Evolutionary conservation across 37 sponge, comb jelly and placozoan species (phyloP), one percentile per base, ranked within the genome.

Genomic region (Agelas oroides): DNA sequence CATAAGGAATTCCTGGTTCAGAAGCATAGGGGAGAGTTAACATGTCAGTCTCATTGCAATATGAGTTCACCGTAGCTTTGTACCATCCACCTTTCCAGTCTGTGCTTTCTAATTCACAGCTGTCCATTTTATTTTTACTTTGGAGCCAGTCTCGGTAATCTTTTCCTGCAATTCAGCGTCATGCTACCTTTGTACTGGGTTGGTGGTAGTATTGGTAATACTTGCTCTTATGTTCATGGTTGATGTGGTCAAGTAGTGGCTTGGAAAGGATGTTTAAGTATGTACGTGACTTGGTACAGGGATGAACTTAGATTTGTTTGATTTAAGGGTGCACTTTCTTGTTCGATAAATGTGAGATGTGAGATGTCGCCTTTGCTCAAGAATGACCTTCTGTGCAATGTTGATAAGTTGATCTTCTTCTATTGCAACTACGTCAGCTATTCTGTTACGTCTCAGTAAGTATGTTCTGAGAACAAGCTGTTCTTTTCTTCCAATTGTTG

Each of bases 401-500:
- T 41, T 14, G 24, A 25, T 75, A 15, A 75, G 33, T 75, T 75
- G 75, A 12, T 27, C 30, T 33, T 75, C 75, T 11, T 75, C 75
- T 30, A 57, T 53, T 12, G 75, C 75, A 75, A 75, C 55, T 27
- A 75, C 53, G 17, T 53, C 75, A 30, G 75, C 75, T 55, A 34
- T 56, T 55, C 56, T 37, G 30, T 73, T 73, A 18, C 2, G 28
- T 16, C 20, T 3, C 28, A 75, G 57, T n/a, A 75, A 25, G 57
- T 55, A 75, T 27, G 52, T 27, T 56, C 56, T 53, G 13, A 75
- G 28, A 53, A 75, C 57, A 31, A 75, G 57, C 53, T 75, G 57
- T 25, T 75, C 75, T 24, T 75, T 75, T 34, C 25, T 30, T 73
- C 73, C 73, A 28, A 41, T 53, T 53, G 55, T 75, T 21, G 75